Conservation (phyloP, 1,140 invertebrate genomes). For the Diprion similis region DNA sequence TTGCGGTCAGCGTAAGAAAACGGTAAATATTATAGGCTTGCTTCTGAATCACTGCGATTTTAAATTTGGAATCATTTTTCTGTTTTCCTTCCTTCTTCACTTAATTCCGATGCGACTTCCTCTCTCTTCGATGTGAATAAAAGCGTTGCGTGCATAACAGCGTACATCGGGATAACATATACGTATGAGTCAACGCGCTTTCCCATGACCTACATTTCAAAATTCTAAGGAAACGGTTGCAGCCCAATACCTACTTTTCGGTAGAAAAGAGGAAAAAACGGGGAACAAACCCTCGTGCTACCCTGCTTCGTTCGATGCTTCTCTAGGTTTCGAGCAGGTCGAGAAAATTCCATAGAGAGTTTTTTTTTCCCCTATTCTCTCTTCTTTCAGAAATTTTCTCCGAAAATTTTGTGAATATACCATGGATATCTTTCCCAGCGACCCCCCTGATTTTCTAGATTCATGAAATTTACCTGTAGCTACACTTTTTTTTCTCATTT, state of each 20-base stretch:
- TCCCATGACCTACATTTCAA: slow-evolving; percentile 60
- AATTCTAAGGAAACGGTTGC: slow-evolving; percentile 48
- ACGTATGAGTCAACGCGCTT: slow-evolving; percentile 33
- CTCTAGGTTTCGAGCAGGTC: slow-evolving; percentile 20
- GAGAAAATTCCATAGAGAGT: slow-evolving; percentile 21
- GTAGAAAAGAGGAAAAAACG: neutral
- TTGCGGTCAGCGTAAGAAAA: no score
- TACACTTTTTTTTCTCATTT: neutral
- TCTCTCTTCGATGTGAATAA: no score
- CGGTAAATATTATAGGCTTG: no score
- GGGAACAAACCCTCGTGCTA: neutral
- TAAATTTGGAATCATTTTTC: slow-evolving; percentile 7
- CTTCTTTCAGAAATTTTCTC: neutral
- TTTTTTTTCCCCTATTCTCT: slow-evolving; percentile 19
- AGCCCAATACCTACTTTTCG: neutral
- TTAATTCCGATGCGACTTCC: no score
- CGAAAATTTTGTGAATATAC: no score
- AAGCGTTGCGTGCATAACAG: no score
- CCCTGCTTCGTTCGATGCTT: neutral
- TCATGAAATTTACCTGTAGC: slow-evolving; percentile 55
- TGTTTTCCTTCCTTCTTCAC: slow-evolving; percentile 16
- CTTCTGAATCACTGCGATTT: no score
- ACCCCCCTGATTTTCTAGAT: slow-evolving; percentile 27
- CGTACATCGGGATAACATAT: neutral
- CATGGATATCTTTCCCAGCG: neutral